Base-by-base conservation (phyloP, 2,797 vertebrate species). In the Linurgus olivaceus region DNA sequence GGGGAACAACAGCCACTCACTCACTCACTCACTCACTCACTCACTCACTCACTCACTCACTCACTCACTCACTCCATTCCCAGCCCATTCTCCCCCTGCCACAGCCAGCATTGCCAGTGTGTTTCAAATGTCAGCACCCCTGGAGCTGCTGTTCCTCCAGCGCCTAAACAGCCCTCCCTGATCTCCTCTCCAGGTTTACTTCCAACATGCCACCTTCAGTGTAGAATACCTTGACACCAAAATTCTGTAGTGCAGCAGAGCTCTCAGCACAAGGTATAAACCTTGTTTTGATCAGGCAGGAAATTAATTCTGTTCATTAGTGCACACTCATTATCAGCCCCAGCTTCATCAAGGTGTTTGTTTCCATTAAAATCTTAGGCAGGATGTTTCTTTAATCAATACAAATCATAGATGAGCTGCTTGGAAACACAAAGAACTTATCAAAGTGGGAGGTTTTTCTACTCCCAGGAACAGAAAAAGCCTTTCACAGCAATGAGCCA, bases 331-430 rank as follows among this genome's bases (percentile, higher is more conserved):
- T 93, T 72, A 90, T 44, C 78, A 55, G 78, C 21, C 35, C 47
- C 52, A 44, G 50, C 5, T 78, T 95, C 95, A 93, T 87, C 90
- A 90, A 85, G 82, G 54, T 78, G 59, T 85, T 95, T 82, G 82
- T 85, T 85, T 62, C 92, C 75, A 82, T 75, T 70, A 88, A 72
- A 93, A 76, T 68, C 68, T 83, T 2, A 50, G 13, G 5, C 75
- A 82, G 79, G 82, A 82, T 73, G 76, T 50, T 76, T 75, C 75
- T 95, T 66, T 83, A 88, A 95, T 92, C 88, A 90, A 93, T 51
- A 93, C 38, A 61, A 65, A 86, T 79, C 91, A 66, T 23, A 61
- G 38, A 58, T 5, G 44, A 66, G 79, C 40, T 86, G 82, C 28
- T 88, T 63, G 66, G 79, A 76, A 92, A 73, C 88, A 91, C 71